Base-by-base conservation (phyloP, 2,797 vertebrate genomes). In the Periophthalmus magnuspinnatus region DNA sequence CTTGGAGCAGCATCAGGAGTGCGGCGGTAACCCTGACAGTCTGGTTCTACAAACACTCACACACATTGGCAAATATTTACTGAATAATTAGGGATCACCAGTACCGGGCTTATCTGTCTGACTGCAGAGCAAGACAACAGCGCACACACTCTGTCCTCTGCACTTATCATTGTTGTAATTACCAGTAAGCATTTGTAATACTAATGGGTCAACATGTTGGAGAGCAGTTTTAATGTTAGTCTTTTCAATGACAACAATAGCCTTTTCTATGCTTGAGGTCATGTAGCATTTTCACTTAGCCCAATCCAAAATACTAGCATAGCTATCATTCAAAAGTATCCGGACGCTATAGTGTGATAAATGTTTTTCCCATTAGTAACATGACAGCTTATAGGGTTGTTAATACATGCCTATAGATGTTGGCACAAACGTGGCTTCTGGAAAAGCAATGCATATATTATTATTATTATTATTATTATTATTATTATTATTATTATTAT, bases 1-100 rank as follows among this genome's bases (percentile, higher is more conserved):
- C 67, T 52, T 50, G 65, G 65, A 68, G 13, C 21, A 56, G 32
- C 28, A 48, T n/a, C 36, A 48, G 50, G 32, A 55, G 50, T 45
- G 45, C 63, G 75, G 74, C 48, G 66, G 68, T 63, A 55, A 74
- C 67, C 50, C 32, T 19, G 36, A 63, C 77, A 71, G 50, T 57
- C 71, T 68, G 36, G 59, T 74, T 65, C 72, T 47, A 68, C 68
- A 55, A 67, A 77, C 78, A 74, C 47, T 66, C 75, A 66, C 73
- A 74, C 74, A 47, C 54, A 79, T 81, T 76, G 81, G 73, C 78
- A 74, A 76, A 64, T 70, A 45, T 60, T 69, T 61, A 58, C 70
- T 74, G 76, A 79, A 83, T 76, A 80, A 83, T 84, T 78, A 78
- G 64, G 55, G 60, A 45, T 50, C 50, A 56, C 36, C 16, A 28